Percentiles rank a stretch among this genome's conserved stretches.
These are phyloP conservation scores for Cephus cinctus DNA, from an alignment of 1,140 invertebrate genomes.

Conservation along the genomic window DNA sequence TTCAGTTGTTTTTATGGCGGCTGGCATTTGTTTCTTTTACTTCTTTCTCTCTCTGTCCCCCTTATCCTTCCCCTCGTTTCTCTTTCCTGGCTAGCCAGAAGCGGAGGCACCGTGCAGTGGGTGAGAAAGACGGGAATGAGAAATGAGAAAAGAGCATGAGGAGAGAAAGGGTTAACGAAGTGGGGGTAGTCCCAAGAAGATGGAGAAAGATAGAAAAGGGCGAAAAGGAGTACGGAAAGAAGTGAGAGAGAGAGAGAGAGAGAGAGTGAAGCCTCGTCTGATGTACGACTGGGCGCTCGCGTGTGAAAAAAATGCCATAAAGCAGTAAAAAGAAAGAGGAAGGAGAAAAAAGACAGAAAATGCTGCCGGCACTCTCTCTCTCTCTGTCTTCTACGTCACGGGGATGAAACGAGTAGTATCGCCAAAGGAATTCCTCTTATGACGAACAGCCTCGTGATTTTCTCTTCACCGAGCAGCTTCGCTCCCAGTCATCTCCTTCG, in stretches of 20 bases:
- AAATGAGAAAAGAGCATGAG: too few species aligned
- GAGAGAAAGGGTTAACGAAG: too few species aligned
- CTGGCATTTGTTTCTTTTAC: conserved; percentile 3
- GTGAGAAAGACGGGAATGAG: too few species aligned
- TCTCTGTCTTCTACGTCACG: too few species aligned
- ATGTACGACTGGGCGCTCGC: neutral
- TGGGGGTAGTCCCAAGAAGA: too few species aligned
- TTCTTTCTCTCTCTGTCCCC: conserved; percentile 10
- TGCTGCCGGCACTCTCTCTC: too few species aligned
- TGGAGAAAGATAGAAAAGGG: neutral
- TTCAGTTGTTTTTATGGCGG: neutral
- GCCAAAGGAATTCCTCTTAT: conserved; percentile 3
- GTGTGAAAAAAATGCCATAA: conserved; percentile 4
- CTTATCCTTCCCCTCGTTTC: conserved; percentile 22
- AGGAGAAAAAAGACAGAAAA: too few species aligned
- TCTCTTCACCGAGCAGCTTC: too few species aligned
- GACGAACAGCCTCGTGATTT: too few species aligned
- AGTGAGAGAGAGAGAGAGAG: neutral
- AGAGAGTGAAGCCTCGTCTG: neutral
- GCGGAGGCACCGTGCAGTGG: too few species aligned
- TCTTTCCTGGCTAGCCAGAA: too few species aligned
- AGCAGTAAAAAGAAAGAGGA: neutral
- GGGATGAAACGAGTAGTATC: too few species aligned
- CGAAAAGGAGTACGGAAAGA: neutral
- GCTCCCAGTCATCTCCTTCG: conserved; percentile 7